Base-by-base conservation (phyloP, 2,113 vertebrate species). In the Dryoscopus gambensis region DNA sequence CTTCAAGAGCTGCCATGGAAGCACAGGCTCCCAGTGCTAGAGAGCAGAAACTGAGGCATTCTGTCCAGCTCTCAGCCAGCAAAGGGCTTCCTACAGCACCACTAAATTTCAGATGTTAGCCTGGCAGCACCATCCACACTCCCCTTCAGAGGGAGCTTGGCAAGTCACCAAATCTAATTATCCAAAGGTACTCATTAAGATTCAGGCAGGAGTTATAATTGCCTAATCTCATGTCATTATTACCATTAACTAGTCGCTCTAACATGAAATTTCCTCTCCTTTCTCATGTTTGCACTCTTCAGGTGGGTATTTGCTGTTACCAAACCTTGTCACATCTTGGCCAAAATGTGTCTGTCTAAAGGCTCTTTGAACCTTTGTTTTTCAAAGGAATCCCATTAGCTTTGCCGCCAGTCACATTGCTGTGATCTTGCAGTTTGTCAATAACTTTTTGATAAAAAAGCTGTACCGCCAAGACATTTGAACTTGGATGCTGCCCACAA, bases 361-460 rank as follows among this genome's bases (percentile, higher is more conserved):
- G 75, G n/a, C 9, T 59, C 55, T 94, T 93, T 90, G 67, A 96
- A 86, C 39, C 44, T 82, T 83, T 91, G 56, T 57, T 65, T 91
- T 77, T 77, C 84, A 85, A 89, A 91, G 39, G 62, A 77, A 93
- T 77, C 63, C 84, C 33, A 55, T 93, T 59, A 96, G 31, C 50
- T 88, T 76, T 93, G 75, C 44, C 79, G 80, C 78, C 75, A 80
- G 55, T 33, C 59, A 52, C 64, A 70, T 30, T 64, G 50, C 85
- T 93, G 55, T 70, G 75, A 90, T 93, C 87, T 86, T 88, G 57
- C 70, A 55, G 90, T 60, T 67, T 90, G 91, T 83, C 93, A 92
- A 90, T 91, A 96, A n/a, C 82, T 84, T 86, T 94, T 63, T 86
- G 75, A 77, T 88, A 93, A 80, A 60, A 60, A 88, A 94, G 90